Conservation (phyloP, 2,113 vertebrate species). For the Cavia aperea region DNA sequence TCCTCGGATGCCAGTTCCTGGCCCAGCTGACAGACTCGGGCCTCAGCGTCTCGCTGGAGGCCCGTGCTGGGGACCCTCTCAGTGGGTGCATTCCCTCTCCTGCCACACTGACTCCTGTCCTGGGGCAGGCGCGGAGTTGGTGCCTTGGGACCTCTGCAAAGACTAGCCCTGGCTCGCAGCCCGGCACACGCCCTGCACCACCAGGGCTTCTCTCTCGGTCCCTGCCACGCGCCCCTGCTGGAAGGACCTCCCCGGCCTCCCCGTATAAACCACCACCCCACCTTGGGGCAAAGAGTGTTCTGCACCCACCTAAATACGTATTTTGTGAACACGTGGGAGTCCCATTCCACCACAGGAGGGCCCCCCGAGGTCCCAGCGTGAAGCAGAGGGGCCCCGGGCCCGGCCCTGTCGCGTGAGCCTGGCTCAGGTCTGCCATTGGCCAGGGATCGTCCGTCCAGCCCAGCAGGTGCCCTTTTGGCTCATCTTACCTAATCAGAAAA, state of each 20-base stretch:
- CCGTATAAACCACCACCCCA: not conserved
- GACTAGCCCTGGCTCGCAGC: not conserved
- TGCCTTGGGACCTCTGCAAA: too few relatives aligned
- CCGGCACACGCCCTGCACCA: fast-evolving
- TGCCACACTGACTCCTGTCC: not conserved
- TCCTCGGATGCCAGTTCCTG: too few relatives aligned
- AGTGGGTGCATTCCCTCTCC: not conserved
- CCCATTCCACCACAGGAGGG: not conserved
- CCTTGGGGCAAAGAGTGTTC: not conserved
- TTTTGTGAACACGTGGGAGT: not conserved
- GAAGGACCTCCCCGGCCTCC: not conserved
- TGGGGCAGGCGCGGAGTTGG: not conserved
- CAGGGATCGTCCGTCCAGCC: too few relatives aligned
- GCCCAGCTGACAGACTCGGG: not conserved
- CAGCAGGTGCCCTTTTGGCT: not conserved
- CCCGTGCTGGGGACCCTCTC: not conserved
- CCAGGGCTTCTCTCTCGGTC: not conserved
- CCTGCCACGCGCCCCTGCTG: not conserved
- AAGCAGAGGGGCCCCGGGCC: not conserved
- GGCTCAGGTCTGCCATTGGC: not conserved
- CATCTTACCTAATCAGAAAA: not conserved
- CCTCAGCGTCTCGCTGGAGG: not conserved
- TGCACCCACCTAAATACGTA: too few relatives aligned
- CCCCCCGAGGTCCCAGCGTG: too few relatives aligned
- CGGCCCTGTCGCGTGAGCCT: too few relatives aligned